phyloP scores from a whole-genome alignment of 2,888 invertebrate species.

The Tuberolachnus salignus region DNA sequence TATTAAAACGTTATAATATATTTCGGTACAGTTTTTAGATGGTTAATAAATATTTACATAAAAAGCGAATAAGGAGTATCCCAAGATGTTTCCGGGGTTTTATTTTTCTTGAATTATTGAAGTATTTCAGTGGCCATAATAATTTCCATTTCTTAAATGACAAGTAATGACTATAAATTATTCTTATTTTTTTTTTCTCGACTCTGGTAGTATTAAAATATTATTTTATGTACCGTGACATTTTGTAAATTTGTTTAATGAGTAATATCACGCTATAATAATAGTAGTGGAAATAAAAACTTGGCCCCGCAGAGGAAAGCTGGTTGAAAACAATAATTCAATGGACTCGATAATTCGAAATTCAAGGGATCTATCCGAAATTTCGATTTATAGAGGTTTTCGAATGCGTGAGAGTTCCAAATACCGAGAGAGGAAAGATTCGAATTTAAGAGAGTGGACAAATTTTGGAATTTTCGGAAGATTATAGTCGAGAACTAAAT shows the following conservation, averaged over 20 bases:
- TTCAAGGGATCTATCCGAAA: too few species aligned
- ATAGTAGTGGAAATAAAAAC: neutral
- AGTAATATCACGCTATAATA: neutral
- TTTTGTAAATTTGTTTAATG: neutral
- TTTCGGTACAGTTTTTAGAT: neutral
- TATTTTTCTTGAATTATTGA: neutral
- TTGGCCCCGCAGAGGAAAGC: too few species aligned
- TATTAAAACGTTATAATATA: too few species aligned
- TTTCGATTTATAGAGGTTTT: too few species aligned
- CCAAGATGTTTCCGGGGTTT: neutral
- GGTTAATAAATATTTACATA: conserved; percentile 4
- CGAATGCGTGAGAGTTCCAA: too few species aligned
- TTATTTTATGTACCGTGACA: neutral
- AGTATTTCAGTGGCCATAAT: neutral
- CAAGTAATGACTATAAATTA: neutral
- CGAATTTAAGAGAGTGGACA: too few species aligned
- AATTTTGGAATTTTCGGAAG: too few species aligned
- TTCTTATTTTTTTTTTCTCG: neutral
- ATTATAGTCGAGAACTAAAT: too few species aligned
- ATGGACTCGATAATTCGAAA: too few species aligned
- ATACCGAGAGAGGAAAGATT: too few species aligned
- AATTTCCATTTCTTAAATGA: conserved; percentile 9
- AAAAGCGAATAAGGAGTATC: neutral
- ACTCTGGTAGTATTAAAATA: neutral
- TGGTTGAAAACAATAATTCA: too few species aligned